These are phyloP conservation scores for Cyrtonyx montezumae DNA, from an alignment of 2,113 vertebrate species.

Conservation along the genomic window DNA sequence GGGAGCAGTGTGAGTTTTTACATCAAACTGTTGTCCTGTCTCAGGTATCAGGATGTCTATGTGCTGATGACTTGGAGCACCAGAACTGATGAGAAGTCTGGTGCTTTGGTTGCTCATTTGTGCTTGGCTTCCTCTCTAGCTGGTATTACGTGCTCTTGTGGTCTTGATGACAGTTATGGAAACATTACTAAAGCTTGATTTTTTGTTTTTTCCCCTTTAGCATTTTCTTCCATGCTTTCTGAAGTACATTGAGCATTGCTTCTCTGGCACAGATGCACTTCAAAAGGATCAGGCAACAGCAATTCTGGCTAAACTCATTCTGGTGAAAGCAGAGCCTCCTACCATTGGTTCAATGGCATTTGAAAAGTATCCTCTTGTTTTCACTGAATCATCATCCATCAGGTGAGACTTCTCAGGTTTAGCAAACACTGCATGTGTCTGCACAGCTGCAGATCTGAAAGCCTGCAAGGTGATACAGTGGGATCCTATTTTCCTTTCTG, in stretches of 20 bases:
- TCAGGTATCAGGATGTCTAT: background rate
- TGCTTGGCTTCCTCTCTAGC: background rate
- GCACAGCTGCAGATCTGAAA: background rate
- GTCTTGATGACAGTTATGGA: background rate
- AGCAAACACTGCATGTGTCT: background rate
- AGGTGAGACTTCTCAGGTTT: slow-evolving; percentile 76
- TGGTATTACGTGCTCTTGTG: background rate
- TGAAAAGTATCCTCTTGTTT: slow-evolving; percentile 93
- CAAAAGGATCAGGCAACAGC: slow-evolving; percentile 79
- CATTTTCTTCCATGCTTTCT: slow-evolving; percentile 90
- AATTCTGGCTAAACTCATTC: slow-evolving; percentile 86
- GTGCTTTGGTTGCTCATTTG: background rate
- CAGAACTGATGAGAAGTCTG: accelerated
- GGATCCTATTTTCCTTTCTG: background rate
- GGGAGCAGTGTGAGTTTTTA: background rate
- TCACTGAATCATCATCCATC: slow-evolving; percentile 75
- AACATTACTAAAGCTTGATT: background rate
- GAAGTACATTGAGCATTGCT: slow-evolving; percentile 80
- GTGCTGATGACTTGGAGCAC: background rate
- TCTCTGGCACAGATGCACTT: slow-evolving; percentile 69
- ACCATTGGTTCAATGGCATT: slow-evolving; percentile 90
- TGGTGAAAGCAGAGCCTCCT: slow-evolving; percentile 92
- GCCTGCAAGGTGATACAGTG: background rate
- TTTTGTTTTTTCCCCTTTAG: slow-evolving; percentile 56
- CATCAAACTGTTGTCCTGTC: background rate